A percentile compares a stretch with the other conserved stretches of the same genome.
Conservation (phyloP, 2,113 vertebrate genomes). For the Chitala chitala region DNA sequence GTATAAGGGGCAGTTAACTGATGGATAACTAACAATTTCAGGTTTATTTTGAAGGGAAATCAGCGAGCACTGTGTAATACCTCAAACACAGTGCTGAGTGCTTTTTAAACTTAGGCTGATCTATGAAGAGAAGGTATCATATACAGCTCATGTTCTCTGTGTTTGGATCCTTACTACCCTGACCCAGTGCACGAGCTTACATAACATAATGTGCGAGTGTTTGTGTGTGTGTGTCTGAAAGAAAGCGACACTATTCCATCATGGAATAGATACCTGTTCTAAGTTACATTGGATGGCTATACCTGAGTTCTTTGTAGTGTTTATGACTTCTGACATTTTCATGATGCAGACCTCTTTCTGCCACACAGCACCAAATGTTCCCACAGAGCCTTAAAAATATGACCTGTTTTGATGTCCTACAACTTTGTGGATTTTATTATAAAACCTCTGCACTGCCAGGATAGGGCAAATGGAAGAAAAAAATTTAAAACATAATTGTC, state of each 20-base stretch:
- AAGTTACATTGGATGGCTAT: not conserved
- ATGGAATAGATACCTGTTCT: not conserved
- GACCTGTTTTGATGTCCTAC: not conserved
- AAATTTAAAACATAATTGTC: too few relatives aligned
- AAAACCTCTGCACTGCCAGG: not conserved
- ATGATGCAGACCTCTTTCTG: not conserved
- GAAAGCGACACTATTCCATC: not conserved
- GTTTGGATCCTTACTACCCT: too few relatives aligned
- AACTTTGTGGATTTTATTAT: not conserved
- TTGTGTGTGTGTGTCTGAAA: not conserved
- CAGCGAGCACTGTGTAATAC: not conserved
- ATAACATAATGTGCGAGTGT: not conserved
- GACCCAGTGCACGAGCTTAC: not conserved
- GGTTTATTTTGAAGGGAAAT: not conserved
- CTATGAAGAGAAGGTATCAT: not conserved
- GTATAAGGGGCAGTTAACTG: not conserved
- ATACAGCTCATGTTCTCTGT: not conserved
- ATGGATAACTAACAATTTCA: not conserved
- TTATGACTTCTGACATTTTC: slow-evolving; percentile 8
- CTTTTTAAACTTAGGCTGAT: not conserved
- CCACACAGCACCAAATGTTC: not conserved
- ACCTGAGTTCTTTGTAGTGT: slow-evolving; percentile 3
- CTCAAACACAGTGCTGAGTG: not conserved
- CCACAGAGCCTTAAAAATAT: slow-evolving; percentile 10
- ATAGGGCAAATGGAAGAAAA: not conserved